Conservation (phyloP, 35 echinoderm and acorn worm species). For the Heliocidaris erythrogramma region DNA sequence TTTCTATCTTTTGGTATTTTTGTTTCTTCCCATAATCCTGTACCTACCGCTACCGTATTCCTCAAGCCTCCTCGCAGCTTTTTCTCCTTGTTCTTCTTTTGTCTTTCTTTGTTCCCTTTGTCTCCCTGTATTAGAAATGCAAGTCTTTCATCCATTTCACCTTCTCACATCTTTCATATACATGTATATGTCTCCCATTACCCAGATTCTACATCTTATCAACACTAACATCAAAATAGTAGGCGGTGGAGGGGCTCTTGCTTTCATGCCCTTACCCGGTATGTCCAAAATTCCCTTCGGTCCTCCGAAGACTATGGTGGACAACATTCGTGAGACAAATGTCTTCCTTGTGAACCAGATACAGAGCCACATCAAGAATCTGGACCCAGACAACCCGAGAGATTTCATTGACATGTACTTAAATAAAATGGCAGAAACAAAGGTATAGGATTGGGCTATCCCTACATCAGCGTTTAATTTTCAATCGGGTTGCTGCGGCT, state of each 20-base stretch:
- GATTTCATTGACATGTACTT: conserved; percentile 74
- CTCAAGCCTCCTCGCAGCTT: no score
- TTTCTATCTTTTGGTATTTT: no score
- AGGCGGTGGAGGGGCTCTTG: conserved; percentile 19
- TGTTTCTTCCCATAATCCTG: no score
- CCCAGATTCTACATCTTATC: conserved; percentile 13
- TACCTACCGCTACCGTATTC: no score
- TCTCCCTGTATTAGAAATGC: no score
- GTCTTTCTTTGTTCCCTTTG: no score
- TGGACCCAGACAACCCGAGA: conserved; percentile 39
- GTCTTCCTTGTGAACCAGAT: conserved; percentile 43
- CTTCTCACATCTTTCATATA: no score
- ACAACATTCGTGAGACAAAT: neutral
- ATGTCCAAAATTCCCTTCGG: conserved; percentile 23
- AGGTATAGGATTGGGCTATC: neutral
- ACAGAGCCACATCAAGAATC: neutral
- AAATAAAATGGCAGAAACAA: conserved; percentile 50
- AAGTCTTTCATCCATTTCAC: no score
- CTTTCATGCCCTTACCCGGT: conserved; percentile 4
- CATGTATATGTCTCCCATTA: no score
- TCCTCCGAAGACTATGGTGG: neutral
- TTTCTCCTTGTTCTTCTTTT: no score
- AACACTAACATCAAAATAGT: neutral
- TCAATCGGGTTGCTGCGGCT: no score
- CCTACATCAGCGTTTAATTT: no score